Percentiles rank a stretch among this genome's conserved stretches.
Evolutionary conservation across 2,113 vertebrate species (phyloP).

Genomic region (Passer domesticus): DNA sequence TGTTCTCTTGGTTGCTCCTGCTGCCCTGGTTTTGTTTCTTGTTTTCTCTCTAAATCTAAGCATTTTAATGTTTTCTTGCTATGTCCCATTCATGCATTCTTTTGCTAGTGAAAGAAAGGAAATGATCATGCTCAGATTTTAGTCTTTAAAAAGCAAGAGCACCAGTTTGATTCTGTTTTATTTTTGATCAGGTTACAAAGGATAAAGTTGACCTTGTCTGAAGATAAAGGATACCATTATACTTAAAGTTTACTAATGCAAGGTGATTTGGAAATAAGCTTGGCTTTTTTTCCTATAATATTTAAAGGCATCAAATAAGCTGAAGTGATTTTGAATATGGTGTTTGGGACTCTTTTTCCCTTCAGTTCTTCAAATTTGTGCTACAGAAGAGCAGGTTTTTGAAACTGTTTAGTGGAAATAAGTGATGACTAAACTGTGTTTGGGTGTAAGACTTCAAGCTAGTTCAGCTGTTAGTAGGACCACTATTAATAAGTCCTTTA

Average conservation of each 20-base stretch:
- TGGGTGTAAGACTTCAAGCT: background rate
- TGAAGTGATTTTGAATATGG: background rate
- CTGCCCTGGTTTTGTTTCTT: background rate
- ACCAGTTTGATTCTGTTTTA: constrained; percentile 2
- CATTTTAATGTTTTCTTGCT: background rate
- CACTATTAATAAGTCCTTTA: background rate
- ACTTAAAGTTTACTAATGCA: background rate
- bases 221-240: background rate
- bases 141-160: background rate
- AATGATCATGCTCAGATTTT: background rate
- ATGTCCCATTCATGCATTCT: background rate
- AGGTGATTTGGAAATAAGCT: background rate
- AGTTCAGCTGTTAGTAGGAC: background rate
- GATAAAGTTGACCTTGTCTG: background rate
- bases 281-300: background rate
- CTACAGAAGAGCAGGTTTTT: background rate
- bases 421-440: background rate
- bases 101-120: background rate
- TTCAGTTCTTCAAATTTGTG: background rate
- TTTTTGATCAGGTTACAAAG: background rate
- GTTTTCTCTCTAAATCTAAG: background rate
- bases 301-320: background rate
- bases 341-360: background rate
- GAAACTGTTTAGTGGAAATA: background rate
- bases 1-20: background rate